Evolutionary conservation across 2,888 invertebrate genomes (phyloP).

Genomic region (Melieria crassipennis): DNA sequence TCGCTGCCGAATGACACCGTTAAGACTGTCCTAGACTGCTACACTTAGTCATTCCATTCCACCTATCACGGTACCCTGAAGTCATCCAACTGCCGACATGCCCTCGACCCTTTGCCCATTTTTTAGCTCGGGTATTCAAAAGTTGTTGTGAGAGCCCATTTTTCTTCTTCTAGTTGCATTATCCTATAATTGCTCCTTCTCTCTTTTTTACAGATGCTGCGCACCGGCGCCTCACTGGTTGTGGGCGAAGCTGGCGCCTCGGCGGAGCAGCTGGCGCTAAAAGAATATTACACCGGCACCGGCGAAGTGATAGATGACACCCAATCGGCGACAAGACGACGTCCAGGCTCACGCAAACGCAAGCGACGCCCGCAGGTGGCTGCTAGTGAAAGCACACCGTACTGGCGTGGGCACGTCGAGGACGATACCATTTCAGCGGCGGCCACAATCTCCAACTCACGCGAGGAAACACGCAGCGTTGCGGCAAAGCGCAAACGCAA

Average conservation of each 20-base stretch:
- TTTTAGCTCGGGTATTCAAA: no score
- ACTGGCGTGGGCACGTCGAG: constrained; percentile 66
- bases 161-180: not conserved
- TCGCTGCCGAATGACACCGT: no score
- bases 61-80: no score
- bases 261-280: constrained; percentile 21
- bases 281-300: constrained; percentile 31
- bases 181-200: not conserved
- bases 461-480: constrained; percentile 19
- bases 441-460: not conserved
- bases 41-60: no score
- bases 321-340: constrained; percentile 49
- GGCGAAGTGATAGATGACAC: constrained; percentile 13
- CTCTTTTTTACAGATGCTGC: constrained; percentile 51
- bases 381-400: constrained; percentile 6
- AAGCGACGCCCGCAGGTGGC: constrained; percentile 69
- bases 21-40: no score
- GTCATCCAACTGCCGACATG: no score
- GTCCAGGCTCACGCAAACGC: constrained; percentile 68
- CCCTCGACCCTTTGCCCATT: no score
- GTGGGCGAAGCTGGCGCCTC: constrained; percentile 40
- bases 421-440: constrained; percentile 40
- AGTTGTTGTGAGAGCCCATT: not conserved
- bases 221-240: constrained; percentile 62
- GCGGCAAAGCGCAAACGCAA: constrained; percentile 39